Conservation (phyloP, 1,140 invertebrate genomes). For the Metaphire vulgaris region DNA sequence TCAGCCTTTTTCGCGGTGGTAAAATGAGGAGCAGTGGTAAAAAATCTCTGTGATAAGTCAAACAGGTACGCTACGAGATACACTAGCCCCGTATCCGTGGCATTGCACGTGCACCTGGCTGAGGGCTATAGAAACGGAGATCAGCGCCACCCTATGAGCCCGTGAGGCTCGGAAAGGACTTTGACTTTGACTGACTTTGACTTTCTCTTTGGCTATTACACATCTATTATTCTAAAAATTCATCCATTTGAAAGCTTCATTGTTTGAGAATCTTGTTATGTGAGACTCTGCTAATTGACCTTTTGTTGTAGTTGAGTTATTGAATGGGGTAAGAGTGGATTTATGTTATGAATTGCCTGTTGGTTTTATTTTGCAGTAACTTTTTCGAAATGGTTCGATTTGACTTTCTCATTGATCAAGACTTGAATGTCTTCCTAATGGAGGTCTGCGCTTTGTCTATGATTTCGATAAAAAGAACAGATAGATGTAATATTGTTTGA, state of each 20-base stretch:
- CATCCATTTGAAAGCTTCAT: not conserved
- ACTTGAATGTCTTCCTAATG: conserved; percentile 79
- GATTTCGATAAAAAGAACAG: not conserved
- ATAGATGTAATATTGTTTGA: no score
- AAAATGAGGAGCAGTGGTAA: no score
- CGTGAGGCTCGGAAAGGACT: no score
- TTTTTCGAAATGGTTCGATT: conserved; percentile 93
- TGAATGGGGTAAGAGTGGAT: no score
- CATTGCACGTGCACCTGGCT: no score
- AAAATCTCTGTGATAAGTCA: no score
- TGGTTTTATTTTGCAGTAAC: conserved; percentile 62
- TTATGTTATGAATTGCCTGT: no score
- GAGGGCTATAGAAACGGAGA: no score
- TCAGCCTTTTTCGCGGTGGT: no score
- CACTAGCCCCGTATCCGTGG: no score
- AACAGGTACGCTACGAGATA: no score
- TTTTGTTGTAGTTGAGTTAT: conserved; percentile 1
- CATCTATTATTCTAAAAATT: conserved; percentile 12
- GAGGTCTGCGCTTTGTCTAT: conserved; percentile 57
- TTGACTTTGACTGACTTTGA: not conserved
- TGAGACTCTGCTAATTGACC: not conserved
- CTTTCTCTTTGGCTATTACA: not conserved
- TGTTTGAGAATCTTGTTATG: not conserved
- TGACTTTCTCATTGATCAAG: conserved; percentile 83
- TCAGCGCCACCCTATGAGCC: no score